Base-by-base conservation (phyloP, 2,888 invertebrate genomes). In the Drosophila mimica region DNA sequence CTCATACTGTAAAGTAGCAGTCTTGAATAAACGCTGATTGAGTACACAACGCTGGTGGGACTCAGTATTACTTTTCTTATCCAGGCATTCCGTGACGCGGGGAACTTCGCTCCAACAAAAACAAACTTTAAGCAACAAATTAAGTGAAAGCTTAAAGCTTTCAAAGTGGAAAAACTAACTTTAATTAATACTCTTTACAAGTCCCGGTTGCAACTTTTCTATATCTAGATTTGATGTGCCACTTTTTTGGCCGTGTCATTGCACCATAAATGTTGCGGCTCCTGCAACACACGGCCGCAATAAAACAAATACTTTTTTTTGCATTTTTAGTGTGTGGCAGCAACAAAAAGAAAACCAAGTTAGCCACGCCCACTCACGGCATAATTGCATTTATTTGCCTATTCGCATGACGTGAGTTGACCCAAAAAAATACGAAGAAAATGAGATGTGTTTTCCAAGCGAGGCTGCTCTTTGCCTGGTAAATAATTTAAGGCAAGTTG, bases 321-420 rank as follows among this genome's bases (percentile, higher is more conserved):
- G 13, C 28, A 38, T 38, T 60, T 73, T 57, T 51, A 31, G 52
- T 33, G 53, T 58, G 43, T 43, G 75, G 69, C 20, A 53, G 34
- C 52, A 69, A 8, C 25, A 46, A 3, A 20, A 2, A 11, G 11
- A 4, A 34, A 36, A 17, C 7, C 79, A 79, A 67, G 79, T 56
- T 53, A 46, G 72, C 70, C 83, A 80, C 89, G 81, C 85, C 85
- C 90, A 83, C 81, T 63, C 43, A 65, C 64, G 67, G 54, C 63
- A 79, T 82, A 84, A 89, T 84, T 84, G 76, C 88, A 72, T 79
- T 81, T 79, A 68, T 70, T 79, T 72, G 62, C 40, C 48, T 60
- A 68, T 64, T 30, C 17, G 43, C 59, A 69, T 66, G 70, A 61
- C 60, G 54, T 58, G 65, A 71, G 76, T 15, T 83, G 85, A 79